Conservation (phyloP, 2,888 invertebrate genomes). For the Drosophila kokeensis region DNA sequence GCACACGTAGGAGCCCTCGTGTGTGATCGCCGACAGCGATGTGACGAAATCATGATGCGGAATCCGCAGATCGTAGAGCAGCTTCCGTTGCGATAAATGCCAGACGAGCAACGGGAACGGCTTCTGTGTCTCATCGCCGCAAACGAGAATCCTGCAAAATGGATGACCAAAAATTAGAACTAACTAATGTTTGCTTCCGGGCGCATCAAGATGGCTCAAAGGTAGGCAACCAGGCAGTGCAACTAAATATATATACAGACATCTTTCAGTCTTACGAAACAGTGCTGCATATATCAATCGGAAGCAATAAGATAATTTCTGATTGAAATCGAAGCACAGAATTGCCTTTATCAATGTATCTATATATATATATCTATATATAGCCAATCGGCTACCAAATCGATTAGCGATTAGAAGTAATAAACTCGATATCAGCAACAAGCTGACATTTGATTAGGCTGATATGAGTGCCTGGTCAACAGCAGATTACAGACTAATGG, state of each 20-base stretch:
- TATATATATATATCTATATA: not conserved
- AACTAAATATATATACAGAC: not conserved
- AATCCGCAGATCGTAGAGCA: slow-evolving; percentile 94
- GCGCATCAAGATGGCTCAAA: not conserved
- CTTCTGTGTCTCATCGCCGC: slow-evolving; percentile 96
- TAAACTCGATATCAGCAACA: not conserved
- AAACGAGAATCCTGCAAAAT: slow-evolving; percentile 90
- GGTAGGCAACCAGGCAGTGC: not conserved
- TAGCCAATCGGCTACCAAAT: not conserved
- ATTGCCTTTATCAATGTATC: not conserved
- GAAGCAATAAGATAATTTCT: not conserved
- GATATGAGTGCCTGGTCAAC: not conserved
- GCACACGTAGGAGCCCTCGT: slow-evolving; percentile 92
- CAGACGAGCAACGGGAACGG: slow-evolving; percentile 95
- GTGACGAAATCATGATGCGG: slow-evolving; percentile 96
- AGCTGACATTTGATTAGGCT: not conserved
- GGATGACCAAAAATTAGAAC: not conserved
- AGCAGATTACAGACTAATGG: not conserved
- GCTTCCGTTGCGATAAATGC: slow-evolving; percentile 93
- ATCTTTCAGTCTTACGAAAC: not conserved
- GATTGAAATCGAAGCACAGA: not conserved
- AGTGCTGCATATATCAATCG: not conserved
- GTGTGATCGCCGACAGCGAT: slow-evolving; percentile 92
- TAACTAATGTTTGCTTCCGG: too few species aligned
- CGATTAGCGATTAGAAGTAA: not conserved